Evolutionary conservation across 2,797 vertebrate species (phyloP), one percentile per base, ranked within the genome.

Genomic region (Bovichtus variegatus): DNA sequence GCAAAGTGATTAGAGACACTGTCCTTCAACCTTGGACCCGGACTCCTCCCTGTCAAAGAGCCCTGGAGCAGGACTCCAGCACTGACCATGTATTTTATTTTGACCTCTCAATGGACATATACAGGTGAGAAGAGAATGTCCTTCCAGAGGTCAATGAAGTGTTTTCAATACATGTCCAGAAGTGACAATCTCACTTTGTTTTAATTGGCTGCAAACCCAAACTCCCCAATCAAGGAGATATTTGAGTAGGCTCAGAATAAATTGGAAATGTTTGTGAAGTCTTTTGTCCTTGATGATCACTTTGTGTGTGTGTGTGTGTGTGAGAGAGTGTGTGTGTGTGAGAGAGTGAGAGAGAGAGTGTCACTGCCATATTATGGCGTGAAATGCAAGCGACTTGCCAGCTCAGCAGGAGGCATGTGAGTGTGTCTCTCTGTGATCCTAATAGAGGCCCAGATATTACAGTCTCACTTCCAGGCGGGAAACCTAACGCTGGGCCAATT

Each of bases 401-500:
- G 82, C 88, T 81, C 90, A 84, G 90, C 85, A 74, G 91, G 93
- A 76, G 88, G 74, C 61, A 18, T 87, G 86, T 74, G 86, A 90
- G 82, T 82, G 70, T 65, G 78, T 78, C 83, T 86, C 76, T 70
- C 76, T 87, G 84, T 87, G 86, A 89, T 91, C 88, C 81, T 92
- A 89, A 92, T 88, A 81, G 84, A 92, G 82, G 90, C 81, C 87
- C 87, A 80, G 84, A 91, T 86, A 91, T 92, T 89, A 89, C 91
- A 82, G 80, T 88, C 84, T 89, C 83, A 91, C 89, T 93, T 89
- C 89, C 82, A 90, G 85, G 86, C 89, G 82, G 89, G 91, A 93
- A 93, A 92, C 85, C 90, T 25, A 88, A 93, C 59, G 57, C 90
- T 82, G 87, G 82, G 86, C 89, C 90, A 94, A 91, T 93, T 93